Conservation (phyloP, 2,797 vertebrate genomes). For the Emys orbicularis region DNA sequence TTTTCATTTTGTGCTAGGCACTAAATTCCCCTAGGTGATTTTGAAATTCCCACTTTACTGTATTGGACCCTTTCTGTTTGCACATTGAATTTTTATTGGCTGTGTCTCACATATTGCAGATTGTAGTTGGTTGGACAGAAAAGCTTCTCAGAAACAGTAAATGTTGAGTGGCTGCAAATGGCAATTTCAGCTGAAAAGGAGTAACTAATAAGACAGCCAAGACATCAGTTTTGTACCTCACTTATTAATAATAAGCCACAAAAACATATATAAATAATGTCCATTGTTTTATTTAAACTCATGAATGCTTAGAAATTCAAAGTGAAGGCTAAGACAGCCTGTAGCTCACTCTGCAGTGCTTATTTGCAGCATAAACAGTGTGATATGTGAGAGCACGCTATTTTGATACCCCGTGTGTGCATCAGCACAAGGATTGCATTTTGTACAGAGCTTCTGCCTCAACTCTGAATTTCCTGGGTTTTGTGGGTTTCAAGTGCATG, state of each 20-base stretch:
- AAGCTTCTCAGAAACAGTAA: neutral
- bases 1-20: neutral
- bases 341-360: neutral
- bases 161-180: neutral
- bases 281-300: slow-evolving; percentile 28
- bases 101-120: neutral
- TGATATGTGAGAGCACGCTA: neutral
- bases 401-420: neutral
- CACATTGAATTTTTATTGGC: neutral
- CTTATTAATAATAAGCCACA: slow-evolving; percentile 13
- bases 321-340: neutral
- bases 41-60: neutral
- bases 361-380: neutral
- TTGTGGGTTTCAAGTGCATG: neutral
- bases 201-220: neutral
- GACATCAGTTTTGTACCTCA: neutral
- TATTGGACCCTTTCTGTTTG: neutral
- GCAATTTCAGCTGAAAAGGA: neutral
- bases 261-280: neutral
- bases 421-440: neutral
- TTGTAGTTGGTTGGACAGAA: neutral
- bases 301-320: neutral
- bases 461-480: neutral
- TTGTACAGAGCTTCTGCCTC: neutral
- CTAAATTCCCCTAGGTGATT: neutral